Conservation (phyloP, 2,113 vertebrate genomes). For the Ammodytes dubius region DNA sequence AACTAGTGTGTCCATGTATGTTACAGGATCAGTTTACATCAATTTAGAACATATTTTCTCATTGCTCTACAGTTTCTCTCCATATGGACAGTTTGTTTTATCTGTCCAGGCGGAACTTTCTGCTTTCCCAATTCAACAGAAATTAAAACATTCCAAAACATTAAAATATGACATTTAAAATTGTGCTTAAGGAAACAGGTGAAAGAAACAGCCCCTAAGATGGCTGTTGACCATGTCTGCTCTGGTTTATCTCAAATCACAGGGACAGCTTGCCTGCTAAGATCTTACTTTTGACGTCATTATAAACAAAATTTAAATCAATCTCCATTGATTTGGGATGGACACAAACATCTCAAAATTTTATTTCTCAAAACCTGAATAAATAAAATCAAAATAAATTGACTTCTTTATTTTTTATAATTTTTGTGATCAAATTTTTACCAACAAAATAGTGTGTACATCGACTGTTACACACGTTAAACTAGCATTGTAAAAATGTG, state of each 20-base stretch:
- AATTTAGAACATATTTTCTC: not conserved
- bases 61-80: not conserved
- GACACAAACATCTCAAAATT: too few species aligned
- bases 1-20: not conserved
- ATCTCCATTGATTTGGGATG: not conserved
- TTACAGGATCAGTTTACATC: not conserved
- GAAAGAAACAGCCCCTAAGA: too few species aligned
- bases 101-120: not conserved
- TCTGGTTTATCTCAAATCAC: not conserved
- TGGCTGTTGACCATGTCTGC: not conserved
- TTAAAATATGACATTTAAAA: not conserved
- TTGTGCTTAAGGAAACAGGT: not conserved
- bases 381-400: not conserved
- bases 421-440: not conserved
- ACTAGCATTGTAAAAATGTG: not conserved
- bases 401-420: not conserved
- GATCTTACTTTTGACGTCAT: not conserved
- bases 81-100: not conserved
- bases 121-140: not conserved
- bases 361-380: not conserved
- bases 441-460: not conserved
- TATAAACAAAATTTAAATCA: not conserved
- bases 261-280: not conserved
- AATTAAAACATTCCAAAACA: not conserved
- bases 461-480: not conserved